These are phyloP conservation scores for Ptyas mucosa DNA, from an alignment of 2,113 vertebrate species.

Conservation along the genomic window DNA sequence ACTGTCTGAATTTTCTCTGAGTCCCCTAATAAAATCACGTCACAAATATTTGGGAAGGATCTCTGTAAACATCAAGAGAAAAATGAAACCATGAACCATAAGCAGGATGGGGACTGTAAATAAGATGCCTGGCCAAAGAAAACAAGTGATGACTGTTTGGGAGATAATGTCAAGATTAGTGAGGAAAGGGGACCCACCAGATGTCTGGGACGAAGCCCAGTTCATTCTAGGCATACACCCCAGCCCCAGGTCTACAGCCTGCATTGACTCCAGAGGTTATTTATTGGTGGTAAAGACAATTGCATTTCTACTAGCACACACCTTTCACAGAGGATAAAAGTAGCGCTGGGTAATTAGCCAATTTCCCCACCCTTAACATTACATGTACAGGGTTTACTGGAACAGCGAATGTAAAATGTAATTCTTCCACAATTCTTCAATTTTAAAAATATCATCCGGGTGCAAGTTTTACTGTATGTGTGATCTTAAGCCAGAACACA, in stretches of 20 bases:
- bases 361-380: neutral
- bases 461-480: neutral
- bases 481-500: neutral
- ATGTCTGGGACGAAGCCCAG: constrained; percentile 58
- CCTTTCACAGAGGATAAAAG: accelerated
- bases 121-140: constrained; percentile 63
- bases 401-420: neutral
- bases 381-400: neutral
- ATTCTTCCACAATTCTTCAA: neutral
- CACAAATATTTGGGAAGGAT: constrained; percentile 65
- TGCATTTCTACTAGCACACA: neutral
- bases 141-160: constrained; percentile 70
- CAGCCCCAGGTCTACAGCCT: neutral
- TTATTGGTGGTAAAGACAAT: constrained; percentile 4
- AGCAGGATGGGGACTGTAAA: constrained; percentile 72
- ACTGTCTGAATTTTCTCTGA: constrained; percentile 59
- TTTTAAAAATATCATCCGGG: neutral
- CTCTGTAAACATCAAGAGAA: constrained; percentile 69
- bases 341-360: neutral
- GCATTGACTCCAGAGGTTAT: neutral
- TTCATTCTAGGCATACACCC: neutral
- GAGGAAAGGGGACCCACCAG: constrained; percentile 39
- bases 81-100: constrained; percentile 69
- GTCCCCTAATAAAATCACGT: constrained; percentile 65
- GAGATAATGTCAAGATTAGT: constrained; percentile 67